phyloP scores from a whole-genome alignment of 2,888 invertebrate species.

The Plebejus anna region DNA sequence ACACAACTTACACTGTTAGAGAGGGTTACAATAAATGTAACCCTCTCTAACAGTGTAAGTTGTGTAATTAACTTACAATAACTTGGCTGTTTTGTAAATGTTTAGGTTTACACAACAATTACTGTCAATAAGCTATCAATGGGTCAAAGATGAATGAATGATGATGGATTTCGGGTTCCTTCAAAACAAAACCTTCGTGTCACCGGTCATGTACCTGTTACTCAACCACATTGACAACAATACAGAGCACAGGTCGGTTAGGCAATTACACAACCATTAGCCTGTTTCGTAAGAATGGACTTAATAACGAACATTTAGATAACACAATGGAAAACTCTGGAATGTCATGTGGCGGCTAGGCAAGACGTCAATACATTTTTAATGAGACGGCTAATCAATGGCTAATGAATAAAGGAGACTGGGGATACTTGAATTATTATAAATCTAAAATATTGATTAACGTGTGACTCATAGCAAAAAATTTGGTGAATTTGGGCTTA shows the following conservation, averaged over 20 bases:
- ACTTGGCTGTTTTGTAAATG: neutral
- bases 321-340: constrained; percentile 10
- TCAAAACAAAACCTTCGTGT: neutral
- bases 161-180: neutral
- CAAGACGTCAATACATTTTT: neutral
- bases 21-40: too few species aligned
- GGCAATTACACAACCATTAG: neutral
- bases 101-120: neutral
- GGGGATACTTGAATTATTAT: neutral
- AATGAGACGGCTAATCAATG: neutral
- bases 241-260: constrained; percentile 2
- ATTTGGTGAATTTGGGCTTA: too few species aligned
- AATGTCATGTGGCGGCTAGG: neutral
- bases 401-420: neutral
- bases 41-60: too few species aligned
- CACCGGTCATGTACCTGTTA: neutral
- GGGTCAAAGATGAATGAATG: neutral
- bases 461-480: too few species aligned
- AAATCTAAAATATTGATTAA: too few species aligned
- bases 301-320: constrained; percentile 10
- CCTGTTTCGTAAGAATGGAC: constrained; percentile 6
- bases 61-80: neutral
- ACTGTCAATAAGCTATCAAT: too few species aligned
- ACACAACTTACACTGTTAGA: too few species aligned
- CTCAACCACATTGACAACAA: constrained; percentile 1